Evolutionary conservation across 1,140 invertebrate species (phyloP).

Genomic region (Bombus superbus): DNA sequence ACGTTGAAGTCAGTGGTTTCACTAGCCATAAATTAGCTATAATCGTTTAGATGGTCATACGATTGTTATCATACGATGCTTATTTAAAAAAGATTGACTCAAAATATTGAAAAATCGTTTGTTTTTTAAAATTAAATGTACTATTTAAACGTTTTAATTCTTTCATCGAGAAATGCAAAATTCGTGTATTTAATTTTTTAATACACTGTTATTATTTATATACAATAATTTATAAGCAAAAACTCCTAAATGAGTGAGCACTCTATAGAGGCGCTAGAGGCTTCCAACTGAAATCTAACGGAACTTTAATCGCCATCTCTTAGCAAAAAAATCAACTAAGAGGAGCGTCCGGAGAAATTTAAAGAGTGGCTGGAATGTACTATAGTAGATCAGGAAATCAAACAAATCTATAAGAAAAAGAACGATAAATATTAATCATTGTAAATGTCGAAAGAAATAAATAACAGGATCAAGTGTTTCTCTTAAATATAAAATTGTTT

Average conservation of each 20-base stretch:
- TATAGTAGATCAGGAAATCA: background rate
- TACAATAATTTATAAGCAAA: background rate
- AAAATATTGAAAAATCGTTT: background rate
- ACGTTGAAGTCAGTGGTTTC: slow-evolving; percentile 21
- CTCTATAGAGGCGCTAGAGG: background rate
- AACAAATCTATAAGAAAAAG: background rate
- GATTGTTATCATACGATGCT: background rate
- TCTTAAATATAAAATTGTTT: background rate
- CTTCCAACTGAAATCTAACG: background rate
- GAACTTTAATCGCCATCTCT: background rate
- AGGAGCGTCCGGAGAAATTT: slow-evolving; percentile 18
- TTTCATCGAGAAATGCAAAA: background rate
- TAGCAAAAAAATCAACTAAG: background rate
- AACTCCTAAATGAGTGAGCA: background rate
- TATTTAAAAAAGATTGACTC: background rate
- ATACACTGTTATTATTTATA: background rate
- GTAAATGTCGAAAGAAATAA: background rate
- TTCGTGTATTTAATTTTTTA: background rate
- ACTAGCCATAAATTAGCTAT: background rate
- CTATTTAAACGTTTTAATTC: background rate
- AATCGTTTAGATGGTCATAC: background rate
- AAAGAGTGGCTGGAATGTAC: background rate
- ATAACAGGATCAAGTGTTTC: background rate
- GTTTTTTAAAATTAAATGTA: too few species aligned
- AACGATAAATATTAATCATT: background rate